Conservation (phyloP, 2,888 invertebrate species). For the Amaurobius ferox region DNA sequence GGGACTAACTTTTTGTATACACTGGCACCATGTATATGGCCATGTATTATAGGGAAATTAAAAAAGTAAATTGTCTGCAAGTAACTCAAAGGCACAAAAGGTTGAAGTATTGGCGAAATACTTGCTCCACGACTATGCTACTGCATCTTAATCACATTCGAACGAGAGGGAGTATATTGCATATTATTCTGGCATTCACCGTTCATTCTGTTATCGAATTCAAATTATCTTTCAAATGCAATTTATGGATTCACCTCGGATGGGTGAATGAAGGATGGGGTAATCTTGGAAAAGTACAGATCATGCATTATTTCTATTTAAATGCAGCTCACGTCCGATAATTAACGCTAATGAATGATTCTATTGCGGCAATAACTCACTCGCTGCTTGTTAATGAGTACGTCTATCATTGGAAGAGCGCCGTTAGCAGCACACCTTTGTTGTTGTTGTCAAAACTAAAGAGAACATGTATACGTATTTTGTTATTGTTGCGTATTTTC, state of each 20-base stretch:
- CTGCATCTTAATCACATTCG: too few species aligned
- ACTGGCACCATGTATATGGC: too few species aligned
- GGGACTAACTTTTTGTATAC: too few species aligned
- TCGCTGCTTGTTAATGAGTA: background rate
- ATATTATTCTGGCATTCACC: too few species aligned
- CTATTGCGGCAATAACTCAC: background rate
- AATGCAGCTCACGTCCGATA: background rate
- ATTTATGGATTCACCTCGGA: background rate
- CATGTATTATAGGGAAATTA: too few species aligned
- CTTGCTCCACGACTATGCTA: too few species aligned
- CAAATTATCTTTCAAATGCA: background rate
- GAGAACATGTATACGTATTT: slow-evolving; percentile 3
- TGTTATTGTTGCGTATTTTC: background rate
- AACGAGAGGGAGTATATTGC: too few species aligned
- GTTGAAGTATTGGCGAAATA: too few species aligned
- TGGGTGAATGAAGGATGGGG: background rate
- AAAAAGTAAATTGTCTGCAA: too few species aligned
- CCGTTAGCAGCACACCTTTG: background rate
- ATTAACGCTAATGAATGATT: slow-evolving; percentile 9
- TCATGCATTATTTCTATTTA: background rate
- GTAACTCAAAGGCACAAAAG: too few species aligned
- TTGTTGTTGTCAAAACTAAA: background rate
- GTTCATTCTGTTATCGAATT: background rate
- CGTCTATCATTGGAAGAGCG: background rate
- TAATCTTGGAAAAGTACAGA: background rate